Conservation (phyloP, 2,888 invertebrate species). For the Drosophila affinis region DNA sequence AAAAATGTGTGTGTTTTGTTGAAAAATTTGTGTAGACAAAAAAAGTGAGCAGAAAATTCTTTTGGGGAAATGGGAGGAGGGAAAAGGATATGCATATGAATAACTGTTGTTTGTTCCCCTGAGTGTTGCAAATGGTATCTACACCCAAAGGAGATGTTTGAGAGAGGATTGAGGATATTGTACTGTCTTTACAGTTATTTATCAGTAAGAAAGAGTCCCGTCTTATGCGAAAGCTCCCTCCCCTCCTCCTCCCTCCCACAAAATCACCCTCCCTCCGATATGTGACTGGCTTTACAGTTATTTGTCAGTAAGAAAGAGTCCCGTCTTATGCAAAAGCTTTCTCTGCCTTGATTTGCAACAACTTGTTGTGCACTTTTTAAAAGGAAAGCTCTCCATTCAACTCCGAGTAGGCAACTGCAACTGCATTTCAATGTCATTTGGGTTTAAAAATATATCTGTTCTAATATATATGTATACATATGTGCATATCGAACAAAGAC, state of each 20-base stretch:
- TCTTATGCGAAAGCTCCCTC: too few relatives aligned
- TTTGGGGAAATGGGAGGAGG: constrained; percentile 13
- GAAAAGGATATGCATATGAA: constrained; percentile 16
- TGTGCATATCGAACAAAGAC: constrained; percentile 46
- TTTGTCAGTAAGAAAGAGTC: too few relatives aligned
- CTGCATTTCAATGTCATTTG: constrained; percentile 36
- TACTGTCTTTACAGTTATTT: neutral
- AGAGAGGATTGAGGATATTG: neutral
- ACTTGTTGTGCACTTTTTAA: constrained; percentile 27
- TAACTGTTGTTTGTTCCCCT: neutral
- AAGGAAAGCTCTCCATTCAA: neutral
- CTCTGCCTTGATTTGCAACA: constrained; percentile 1
- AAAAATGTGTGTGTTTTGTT: constrained; percentile 65
- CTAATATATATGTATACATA: constrained; percentile 24
- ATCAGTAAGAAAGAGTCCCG: too few relatives aligned
- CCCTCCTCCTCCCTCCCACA: too few relatives aligned
- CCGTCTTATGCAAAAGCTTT: neutral
- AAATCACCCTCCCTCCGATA: too few relatives aligned
- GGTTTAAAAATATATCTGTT: constrained; percentile 34
- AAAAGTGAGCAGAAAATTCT: neutral
- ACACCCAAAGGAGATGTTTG: neutral
- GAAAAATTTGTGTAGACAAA: constrained; percentile 51
- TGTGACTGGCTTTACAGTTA: neutral
- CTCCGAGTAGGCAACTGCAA: neutral
- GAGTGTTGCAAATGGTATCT: neutral